Conservation (phyloP, 2,888 invertebrate species). For the Ennomos erosarius region DNA sequence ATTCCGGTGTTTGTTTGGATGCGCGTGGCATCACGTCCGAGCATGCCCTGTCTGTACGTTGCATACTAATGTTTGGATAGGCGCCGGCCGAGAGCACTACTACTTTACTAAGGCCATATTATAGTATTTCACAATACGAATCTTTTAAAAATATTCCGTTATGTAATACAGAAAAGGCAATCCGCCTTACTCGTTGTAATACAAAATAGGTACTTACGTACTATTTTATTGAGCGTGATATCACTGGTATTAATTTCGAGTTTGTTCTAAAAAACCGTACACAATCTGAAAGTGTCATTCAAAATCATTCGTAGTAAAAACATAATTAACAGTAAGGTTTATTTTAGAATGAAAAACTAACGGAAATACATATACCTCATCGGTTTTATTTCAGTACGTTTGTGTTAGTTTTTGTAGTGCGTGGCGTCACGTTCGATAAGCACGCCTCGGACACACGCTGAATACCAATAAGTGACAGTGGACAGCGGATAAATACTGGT, state of each 20-base stretch:
- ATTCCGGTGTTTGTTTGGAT: conserved; percentile 62
- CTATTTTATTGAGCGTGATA: too few species aligned
- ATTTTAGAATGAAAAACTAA: too few species aligned
- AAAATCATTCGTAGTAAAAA: too few species aligned
- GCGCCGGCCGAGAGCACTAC: conserved; percentile 33
- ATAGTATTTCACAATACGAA: too few species aligned
- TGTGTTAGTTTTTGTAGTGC: conserved; percentile 4
- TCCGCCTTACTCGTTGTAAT: too few species aligned
- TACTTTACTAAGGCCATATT: conserved; percentile 1
- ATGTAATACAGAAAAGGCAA: too few species aligned
- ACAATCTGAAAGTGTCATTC: too few species aligned
- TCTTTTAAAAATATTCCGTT: too few species aligned
- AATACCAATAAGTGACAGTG: conserved; percentile 60
- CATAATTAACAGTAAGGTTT: too few species aligned
- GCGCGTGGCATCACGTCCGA: conserved; percentile 67
- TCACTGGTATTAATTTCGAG: too few species aligned
- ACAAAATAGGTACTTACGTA: too few species aligned
- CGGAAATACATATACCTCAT: neutral
- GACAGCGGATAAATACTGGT: conserved; percentile 55
- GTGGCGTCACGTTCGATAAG: conserved; percentile 30
- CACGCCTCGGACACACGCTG: conserved; percentile 44
- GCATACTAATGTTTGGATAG: conserved; percentile 70
- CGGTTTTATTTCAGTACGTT: neutral
- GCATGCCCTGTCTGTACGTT: conserved; percentile 60
- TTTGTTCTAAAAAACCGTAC: too few species aligned